These are phyloP conservation scores for Babylonia areolata DNA, from an alignment of 1,140 invertebrate species.

Conservation along the genomic window DNA sequence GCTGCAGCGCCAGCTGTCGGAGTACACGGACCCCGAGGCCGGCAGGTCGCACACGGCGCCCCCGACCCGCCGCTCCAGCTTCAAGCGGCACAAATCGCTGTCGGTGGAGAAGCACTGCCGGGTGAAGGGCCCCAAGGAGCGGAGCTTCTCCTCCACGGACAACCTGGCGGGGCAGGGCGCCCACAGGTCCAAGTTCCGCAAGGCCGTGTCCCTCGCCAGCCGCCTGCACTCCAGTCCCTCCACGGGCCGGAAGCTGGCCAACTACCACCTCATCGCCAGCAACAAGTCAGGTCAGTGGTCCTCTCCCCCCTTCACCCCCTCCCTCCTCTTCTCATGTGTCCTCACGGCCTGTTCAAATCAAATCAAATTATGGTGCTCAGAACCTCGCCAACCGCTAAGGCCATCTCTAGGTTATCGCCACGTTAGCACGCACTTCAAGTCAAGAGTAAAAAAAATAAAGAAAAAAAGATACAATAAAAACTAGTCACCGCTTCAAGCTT, in stretches of 20 bases:
- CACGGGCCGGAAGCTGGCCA: constrained; percentile 71
- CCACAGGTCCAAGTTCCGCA: constrained; percentile 66
- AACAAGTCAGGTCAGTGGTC: constrained; percentile 70
- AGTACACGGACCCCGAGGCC: constrained; percentile 38
- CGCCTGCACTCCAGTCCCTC: constrained; percentile 71
- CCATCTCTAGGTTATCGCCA: too few species aligned
- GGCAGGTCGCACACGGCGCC: neutral
- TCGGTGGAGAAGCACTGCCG: constrained; percentile 66
- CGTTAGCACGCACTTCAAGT: too few species aligned
- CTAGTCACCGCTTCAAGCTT: too few species aligned
- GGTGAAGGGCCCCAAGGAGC: constrained; percentile 66
- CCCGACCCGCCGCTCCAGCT: constrained; percentile 61
- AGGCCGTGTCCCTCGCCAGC: constrained; percentile 69
- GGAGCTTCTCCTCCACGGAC: constrained; percentile 69
- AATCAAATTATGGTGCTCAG: too few species aligned
- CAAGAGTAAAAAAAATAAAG: too few species aligned
- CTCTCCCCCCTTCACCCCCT: too few species aligned
- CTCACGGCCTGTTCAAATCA: too few species aligned
- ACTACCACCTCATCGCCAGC: constrained; percentile 54
- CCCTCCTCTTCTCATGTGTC: too few species aligned
- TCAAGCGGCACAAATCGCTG: constrained; percentile 76
- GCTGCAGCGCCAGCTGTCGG: constrained; percentile 29
- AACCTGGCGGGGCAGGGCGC: constrained; percentile 76
- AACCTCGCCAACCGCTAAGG: too few species aligned
- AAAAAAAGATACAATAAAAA: too few species aligned